phyloP scores from a whole-genome alignment of 2,888 invertebrate species.

The Apamea epomidion region DNA sequence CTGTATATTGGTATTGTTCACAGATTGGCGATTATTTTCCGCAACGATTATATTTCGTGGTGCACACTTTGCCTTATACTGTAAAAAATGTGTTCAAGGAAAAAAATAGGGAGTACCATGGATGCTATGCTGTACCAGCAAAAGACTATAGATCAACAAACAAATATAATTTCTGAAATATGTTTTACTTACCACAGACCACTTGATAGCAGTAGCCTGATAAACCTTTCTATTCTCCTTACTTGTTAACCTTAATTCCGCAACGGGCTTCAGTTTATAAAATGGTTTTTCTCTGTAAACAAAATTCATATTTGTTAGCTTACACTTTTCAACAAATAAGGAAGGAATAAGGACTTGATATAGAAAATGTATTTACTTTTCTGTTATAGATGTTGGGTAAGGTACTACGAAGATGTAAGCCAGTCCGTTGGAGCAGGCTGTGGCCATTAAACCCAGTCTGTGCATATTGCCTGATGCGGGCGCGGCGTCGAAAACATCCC shows the following conservation, averaged over 20 bases:
- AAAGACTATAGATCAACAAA: not conserved
- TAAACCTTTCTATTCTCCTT: constrained; percentile 70
- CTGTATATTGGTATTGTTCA: too few relatives aligned
- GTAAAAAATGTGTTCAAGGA: not conserved
- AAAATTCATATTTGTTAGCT: not conserved
- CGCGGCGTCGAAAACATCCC: constrained; percentile 75
- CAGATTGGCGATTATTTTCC: too few relatives aligned
- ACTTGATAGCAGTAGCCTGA: constrained; percentile 88
- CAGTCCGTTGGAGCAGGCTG: constrained; percentile 92
- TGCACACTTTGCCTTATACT: not conserved
- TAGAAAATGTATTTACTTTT: constrained; percentile 66
- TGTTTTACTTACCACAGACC: constrained; percentile 85
- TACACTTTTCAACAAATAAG: not conserved
- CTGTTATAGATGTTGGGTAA: constrained; percentile 78
- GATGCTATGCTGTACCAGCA: too few relatives aligned
- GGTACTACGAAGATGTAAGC: constrained; percentile 92
- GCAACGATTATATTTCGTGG: too few relatives aligned
- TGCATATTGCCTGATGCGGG: constrained; percentile 6
- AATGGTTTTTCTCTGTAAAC: constrained; percentile 80
- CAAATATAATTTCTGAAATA: not conserved
- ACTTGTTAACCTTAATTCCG: constrained; percentile 81
- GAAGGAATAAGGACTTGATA: too few relatives aligned
- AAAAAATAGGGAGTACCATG: not conserved
- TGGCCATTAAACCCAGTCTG: constrained; percentile 93
- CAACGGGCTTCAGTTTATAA: constrained; percentile 86